Evolutionary conservation across 2,797 vertebrate genomes (phyloP), one percentile per base, ranked within the genome.

Genomic region (Pipistrellus nathusii): DNA sequence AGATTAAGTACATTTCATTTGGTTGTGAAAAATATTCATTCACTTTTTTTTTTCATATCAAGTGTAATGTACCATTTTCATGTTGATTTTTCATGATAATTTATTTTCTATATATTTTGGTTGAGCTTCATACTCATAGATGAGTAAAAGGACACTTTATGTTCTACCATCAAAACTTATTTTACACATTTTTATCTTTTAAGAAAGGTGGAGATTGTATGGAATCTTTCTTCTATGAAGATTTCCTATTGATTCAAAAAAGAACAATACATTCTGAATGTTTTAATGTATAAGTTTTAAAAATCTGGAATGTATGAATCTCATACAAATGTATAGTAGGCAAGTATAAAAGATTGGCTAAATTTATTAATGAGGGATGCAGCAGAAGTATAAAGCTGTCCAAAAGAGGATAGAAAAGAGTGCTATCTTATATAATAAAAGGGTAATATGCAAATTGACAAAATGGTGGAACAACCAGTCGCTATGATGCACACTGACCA

Each of bases 201-300:
- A 72, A 80, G 59, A 80, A 94, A 71, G 8, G 8, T 55, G 66
- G 20, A 27, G 59, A 90, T 23, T 66, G 0, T 18, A 57, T 18
- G 69, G 20, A 23, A 46, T 55, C 12, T 55, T 86, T 68, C 17
- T 68, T 90, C 51, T 53, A 64, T 80, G 25, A 94, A 72, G 12
- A 81, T 6, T 92, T 88, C 21, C 4, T 91, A 15, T 30, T 87
- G 13, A 8, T 75, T 94, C 57, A 75, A 23, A 78, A 96, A 89
- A 57, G 30, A 14, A 68, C 0, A 1, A 78, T 46, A 2, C 8
- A 69, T 68, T 53, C 44, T 80, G 21, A 73, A 5, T 12, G 93
- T 77, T 87, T 78, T 25, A 71, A 91, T n/a, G 11, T 23, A 9
- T 21, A 69, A 71, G 25, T 66, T 88, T 73, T 1, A 68, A 85